Evolutionary conservation across 2,113 vertebrate species (phyloP).

Genomic region (Chlorodrepanis virens): DNA sequence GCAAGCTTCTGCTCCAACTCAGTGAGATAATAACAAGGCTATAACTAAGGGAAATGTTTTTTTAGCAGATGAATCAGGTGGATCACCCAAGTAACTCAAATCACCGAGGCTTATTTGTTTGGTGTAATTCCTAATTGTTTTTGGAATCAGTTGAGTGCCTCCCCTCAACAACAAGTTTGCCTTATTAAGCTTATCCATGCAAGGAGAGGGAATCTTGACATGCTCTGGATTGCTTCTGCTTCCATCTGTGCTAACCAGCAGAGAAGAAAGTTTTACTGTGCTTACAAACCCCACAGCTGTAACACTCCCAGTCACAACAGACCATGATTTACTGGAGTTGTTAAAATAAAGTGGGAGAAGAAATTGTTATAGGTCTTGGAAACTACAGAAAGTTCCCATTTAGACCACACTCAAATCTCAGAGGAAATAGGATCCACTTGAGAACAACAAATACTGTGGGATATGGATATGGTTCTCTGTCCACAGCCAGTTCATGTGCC

Average conservation of each 20-base stretch:
- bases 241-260: constrained; percentile 17
- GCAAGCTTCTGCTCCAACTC: background rate
- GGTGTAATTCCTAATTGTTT: constrained; percentile 38
- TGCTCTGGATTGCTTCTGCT: constrained; percentile 6
- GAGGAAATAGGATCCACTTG: background rate
- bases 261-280: constrained; percentile 12
- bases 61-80: constrained; percentile 14
- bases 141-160: constrained; percentile 34
- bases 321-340: constrained; percentile 8
- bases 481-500: background rate
- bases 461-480: background rate
- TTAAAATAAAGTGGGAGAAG: constrained; percentile 40
- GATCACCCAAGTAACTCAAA: constrained; percentile 1
- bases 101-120: constrained; percentile 29
- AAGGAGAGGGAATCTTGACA: constrained; percentile 1
- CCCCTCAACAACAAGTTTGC: constrained; percentile 6
- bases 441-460: background rate
- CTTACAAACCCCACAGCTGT: constrained; percentile 7
- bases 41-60: background rate
- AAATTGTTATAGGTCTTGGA: constrained; percentile 21
- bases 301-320: background rate
- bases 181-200: constrained; percentile 15
- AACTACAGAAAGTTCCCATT: constrained; percentile 12
- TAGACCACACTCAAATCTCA: constrained; percentile 23
- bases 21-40: background rate